These are phyloP conservation scores for Arctopsyche grandis DNA, from an alignment of 1,140 invertebrate genomes.

Conservation along the genomic window DNA sequence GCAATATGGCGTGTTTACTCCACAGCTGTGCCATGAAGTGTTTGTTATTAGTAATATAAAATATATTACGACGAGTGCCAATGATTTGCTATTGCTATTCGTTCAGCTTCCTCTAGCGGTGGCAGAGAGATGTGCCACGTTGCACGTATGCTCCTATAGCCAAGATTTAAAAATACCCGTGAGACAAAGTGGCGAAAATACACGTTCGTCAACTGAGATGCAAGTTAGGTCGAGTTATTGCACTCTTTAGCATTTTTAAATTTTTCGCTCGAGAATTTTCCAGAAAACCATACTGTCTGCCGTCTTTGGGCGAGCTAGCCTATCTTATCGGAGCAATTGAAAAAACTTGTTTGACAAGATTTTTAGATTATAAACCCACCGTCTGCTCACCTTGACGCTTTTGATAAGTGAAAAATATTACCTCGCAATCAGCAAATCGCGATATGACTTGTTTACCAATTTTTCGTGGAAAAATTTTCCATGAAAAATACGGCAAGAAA, in stretches of 20 bases:
- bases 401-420: neutral
- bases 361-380: neutral
- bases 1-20: too few relatives aligned
- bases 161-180: conserved; percentile 6
- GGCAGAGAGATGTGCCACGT: neutral
- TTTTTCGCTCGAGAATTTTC: too few relatives aligned
- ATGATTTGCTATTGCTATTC: too few relatives aligned
- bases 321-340: neutral
- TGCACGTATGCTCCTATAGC: neutral
- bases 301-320: neutral
- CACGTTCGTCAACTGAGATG: neutral
- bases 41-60: too few relatives aligned
- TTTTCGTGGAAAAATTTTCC: conserved; percentile 19
- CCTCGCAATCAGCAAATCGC: neutral
- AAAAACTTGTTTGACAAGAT: neutral
- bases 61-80: too few relatives aligned
- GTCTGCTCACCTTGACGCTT: neutral
- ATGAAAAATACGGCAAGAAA: neutral
- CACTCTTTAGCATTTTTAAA: neutral
- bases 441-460: conserved; percentile 13
- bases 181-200: conserved; percentile 8
- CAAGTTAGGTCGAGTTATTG: too few relatives aligned
- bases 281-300: neutral
- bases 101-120: too few relatives aligned
- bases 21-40: too few relatives aligned